Evolutionary conservation across 2,113 vertebrate species (phyloP).

Genomic region (Oxyruncus cristatus): DNA sequence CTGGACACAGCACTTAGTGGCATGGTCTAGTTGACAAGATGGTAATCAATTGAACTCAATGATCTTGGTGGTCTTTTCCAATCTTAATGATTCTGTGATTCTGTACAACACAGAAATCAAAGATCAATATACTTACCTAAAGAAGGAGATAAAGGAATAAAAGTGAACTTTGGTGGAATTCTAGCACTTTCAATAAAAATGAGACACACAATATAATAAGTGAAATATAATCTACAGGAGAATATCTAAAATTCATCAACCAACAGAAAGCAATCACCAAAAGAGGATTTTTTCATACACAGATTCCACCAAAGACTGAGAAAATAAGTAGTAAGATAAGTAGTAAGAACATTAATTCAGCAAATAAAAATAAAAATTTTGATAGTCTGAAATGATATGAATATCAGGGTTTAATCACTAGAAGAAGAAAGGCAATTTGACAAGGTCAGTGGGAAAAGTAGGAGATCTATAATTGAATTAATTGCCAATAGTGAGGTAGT

Average conservation of each 20-base stretch:
- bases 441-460: background rate
- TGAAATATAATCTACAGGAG: background rate
- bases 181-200: background rate
- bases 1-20: too few species aligned
- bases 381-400: rapidly evolving
- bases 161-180: background rate
- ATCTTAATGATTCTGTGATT: background rate
- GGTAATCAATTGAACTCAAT: background rate
- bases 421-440: background rate
- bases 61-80: background rate
- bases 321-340: background rate
- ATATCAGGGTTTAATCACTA: background rate
- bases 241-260: background rate
- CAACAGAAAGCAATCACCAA: background rate
- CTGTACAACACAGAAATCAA: background rate
- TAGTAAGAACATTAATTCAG: background rate
- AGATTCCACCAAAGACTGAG: background rate
- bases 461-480: background rate
- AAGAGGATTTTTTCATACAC: background rate
- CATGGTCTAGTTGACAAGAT: background rate
- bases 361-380: background rate
- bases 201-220: background rate
- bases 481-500: background rate
- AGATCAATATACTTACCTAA: background rate
- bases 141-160: background rate